Evolutionary conservation across 1,140 invertebrate genomes (phyloP), one percentile per base, ranked within the genome.

Genomic region (Hormaphis cornu): DNA sequence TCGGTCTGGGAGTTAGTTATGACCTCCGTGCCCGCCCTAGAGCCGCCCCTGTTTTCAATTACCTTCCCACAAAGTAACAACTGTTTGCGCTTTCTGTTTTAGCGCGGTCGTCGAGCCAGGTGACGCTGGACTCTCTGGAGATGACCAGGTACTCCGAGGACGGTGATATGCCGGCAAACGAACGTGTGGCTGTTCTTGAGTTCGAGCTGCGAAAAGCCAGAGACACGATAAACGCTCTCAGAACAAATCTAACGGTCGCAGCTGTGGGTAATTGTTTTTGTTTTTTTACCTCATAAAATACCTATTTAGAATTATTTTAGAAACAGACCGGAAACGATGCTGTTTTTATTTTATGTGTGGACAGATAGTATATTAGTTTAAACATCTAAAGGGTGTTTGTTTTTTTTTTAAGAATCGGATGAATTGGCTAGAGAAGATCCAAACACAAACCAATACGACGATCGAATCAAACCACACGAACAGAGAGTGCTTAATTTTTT

Each of bases 171-270:
- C 86, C 85, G 8, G 80, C 83, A 9, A 89, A 91, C 79, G 87
- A 92, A 73, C 81, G 84, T 74, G 85, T 93, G 9, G 91, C 90
- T 61, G 87, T 93, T 35, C 78, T 95, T 42, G 91, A 94, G 79
- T 95, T 94, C 84, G 91, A 95, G 79, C 77, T 95, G 10, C 78
- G 92, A 40, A 94, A 93, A 79, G 91, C 91, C 0, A 86, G 85
- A 72, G 90, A 93, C 79, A 92, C 88, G 40, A 94, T 95, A 54
- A 89, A 86, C 78, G 84, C 88, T 44, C 77, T 94, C 14, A 81
- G 91, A 75, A 86, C 88, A 22, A 90, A 91, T 79, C 80, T 95
- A 6, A 94, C 92, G 44, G 85, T 87, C 72, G 86, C 86, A 74
- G 84, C 86, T 76, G 86, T 86, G 87, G 77, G 74, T 58, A 58